Evolutionary conservation across 2,888 invertebrate genomes (phyloP).

Genomic region (Helleia helle): DNA sequence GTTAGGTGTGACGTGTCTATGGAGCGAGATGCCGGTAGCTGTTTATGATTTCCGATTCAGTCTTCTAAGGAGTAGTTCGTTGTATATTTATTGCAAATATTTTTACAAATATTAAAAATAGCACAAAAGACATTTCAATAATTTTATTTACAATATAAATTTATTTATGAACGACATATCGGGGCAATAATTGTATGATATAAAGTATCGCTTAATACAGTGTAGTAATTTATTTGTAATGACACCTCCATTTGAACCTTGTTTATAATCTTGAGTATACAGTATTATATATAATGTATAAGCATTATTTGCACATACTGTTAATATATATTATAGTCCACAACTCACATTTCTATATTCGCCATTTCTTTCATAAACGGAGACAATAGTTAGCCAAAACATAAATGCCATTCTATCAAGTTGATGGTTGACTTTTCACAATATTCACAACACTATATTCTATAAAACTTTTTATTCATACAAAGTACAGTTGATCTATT

Average conservation of each 20-base stretch:
- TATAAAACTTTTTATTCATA: too few species aligned
- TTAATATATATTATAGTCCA: too few species aligned
- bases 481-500: too few species aligned
- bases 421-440: too few species aligned
- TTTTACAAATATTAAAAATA: constrained; percentile 43
- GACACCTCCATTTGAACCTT: constrained; percentile 23
- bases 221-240: constrained; percentile 22
- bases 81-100: constrained; percentile 62
- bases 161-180: constrained; percentile 44
- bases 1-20: constrained; percentile 27
- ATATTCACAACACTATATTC: too few species aligned
- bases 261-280: constrained; percentile 15
- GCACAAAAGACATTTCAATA: constrained; percentile 61
- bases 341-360: too few species aligned
- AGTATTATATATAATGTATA: too few species aligned
- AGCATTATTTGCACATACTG: too few species aligned
- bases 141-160: constrained; percentile 51
- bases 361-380: too few species aligned
- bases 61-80: constrained; percentile 36
- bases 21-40: constrained; percentile 27
- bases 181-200: constrained; percentile 40
- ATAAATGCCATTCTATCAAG: too few species aligned
- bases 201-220: constrained; percentile 13
- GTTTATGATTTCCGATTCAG: constrained; percentile 32
- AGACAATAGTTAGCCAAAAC: too few species aligned